Evolutionary conservation across 2,888 invertebrate species (phyloP), one percentile per base, ranked within the genome.

Genomic region (Drepana falcataria): DNA sequence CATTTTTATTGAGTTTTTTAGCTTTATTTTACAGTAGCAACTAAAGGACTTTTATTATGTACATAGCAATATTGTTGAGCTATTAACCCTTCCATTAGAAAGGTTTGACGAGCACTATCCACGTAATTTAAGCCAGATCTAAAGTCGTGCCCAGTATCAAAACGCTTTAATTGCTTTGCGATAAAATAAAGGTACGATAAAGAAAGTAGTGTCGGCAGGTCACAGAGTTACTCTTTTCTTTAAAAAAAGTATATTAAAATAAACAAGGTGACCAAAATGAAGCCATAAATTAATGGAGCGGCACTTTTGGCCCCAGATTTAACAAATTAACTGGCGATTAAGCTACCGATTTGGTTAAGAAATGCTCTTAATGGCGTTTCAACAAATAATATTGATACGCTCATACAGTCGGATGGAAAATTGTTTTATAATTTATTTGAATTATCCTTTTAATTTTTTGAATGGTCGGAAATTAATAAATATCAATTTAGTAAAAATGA

Each of bases 251-350:
- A 33, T 34, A 73, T 75, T 77, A 71, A 80, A 82, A 83, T 77
- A 79, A 81, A 83, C 81, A 80, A 71, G 79, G 77, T 76, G 78
- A 79, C 75, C 70, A 73, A 80, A 77, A 90, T 90, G 79, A 88
- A 91, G 90, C 81, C 73, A 90, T 91, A 90, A 91, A 91, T 90
- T 81, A 68, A 71, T 59, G 58, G 66, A 74, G 87, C 89, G 90
- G 90, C 82, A 71, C 87, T 83, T 86, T 87, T 84, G 74, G 77
- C 75, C 75, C 78, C 77, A 71, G 72, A 75, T 83, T 75, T 87
- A 88, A 91, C 91, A 91, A 91, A 90, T 91, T 90, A 90, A 90
- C 87, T 75, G 81, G 58, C 83, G 85, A 90, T 90, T 89, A 87
- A 82, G 90, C 91, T 91, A 89, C 91, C 75, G 90, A 88, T 88